Base-by-base conservation (phyloP, 2,113 vertebrate genomes). In the Chelonoidis abingdonii region DNA sequence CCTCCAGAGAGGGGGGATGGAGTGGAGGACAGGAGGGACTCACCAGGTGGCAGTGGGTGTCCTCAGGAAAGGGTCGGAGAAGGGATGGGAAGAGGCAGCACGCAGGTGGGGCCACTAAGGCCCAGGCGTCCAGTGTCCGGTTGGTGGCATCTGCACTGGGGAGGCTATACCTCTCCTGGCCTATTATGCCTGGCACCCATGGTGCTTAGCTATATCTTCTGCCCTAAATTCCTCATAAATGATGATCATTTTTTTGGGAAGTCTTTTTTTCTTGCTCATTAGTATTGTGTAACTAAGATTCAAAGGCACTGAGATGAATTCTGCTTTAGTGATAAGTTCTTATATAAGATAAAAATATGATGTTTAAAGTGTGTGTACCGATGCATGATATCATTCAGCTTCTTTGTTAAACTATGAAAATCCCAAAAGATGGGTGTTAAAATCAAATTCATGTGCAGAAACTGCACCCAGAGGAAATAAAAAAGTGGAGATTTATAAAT, bases 81-180 rank as follows among this genome's bases (percentile, higher is more conserved):
- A 57, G 56, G 56, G 22, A 57, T 57, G 56, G 10, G 56, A 57
- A 57, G 25, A 57, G 24, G 56, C 9, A 2, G 25, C 27, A 8
- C 1, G 3, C 53, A 54, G 53, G 53, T 54, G 53, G 53, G 21
- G 53, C 53, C 53, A 22, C 53, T 54, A 54, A 22, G 53, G 56
- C 56, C 50, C 57, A 83, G 59, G 41, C 4, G 2, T 8, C 10
- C 10, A 25, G 25, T 1, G 3, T 22, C 3, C 1, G 11, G 25
- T 10, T 59, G 25, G 57, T 12, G 11, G 57, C 57, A 59, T 25
- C 57, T 24, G 25, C 14, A 10, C 24, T 25, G 24, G 56, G 24
- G 27, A 59, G 27, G 57, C 57, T 29, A 59, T 2, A 11, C 57
- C 27, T 31, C 27, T 29, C 27, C 5, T 31, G 57, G 12, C 12